Conservation (phyloP, 2,888 invertebrate genomes). For the Hydropsyche betteni region DNA sequence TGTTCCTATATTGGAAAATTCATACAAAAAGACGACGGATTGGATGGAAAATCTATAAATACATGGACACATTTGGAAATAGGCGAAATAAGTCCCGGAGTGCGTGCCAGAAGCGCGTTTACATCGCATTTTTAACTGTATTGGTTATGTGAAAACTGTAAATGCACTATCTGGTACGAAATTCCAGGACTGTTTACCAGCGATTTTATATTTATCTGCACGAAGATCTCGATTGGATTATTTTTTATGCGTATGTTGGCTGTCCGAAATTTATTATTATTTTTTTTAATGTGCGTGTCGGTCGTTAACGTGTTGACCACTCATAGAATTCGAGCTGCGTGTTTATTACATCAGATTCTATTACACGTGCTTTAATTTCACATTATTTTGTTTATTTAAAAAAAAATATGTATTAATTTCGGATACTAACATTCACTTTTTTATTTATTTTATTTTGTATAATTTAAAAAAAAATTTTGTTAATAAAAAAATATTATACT, state of each 20-base stretch:
- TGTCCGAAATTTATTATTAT: neutral
- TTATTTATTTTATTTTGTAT: constrained; percentile 34
- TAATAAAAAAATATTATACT: constrained; percentile 39
- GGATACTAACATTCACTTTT: constrained; percentile 35
- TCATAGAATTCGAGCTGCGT: no score
- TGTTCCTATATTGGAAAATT: no score
- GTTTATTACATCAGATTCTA: no score
- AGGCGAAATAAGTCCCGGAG: constrained; percentile 71
- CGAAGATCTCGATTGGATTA: constrained; percentile 49
- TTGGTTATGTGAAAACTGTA: constrained; percentile 78
- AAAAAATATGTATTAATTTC: no score
- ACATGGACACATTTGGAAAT: neutral
- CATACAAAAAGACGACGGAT: no score
- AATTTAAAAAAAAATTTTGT: constrained; percentile 45
- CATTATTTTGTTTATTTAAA: no score
- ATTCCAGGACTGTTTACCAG: constrained; percentile 75
- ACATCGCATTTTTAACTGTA: constrained; percentile 72
- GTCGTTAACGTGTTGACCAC: no score
- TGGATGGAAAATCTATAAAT: no score
- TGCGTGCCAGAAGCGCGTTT: constrained; percentile 99
- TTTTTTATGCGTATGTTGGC: constrained; percentile 13
- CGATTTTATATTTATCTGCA: constrained; percentile 51
- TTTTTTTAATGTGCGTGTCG: neutral
- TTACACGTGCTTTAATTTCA: no score
- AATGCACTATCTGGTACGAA: constrained; percentile 99